Evolutionary conservation across 2,797 vertebrate genomes (phyloP).

Genomic region (Menidia menidia): DNA sequence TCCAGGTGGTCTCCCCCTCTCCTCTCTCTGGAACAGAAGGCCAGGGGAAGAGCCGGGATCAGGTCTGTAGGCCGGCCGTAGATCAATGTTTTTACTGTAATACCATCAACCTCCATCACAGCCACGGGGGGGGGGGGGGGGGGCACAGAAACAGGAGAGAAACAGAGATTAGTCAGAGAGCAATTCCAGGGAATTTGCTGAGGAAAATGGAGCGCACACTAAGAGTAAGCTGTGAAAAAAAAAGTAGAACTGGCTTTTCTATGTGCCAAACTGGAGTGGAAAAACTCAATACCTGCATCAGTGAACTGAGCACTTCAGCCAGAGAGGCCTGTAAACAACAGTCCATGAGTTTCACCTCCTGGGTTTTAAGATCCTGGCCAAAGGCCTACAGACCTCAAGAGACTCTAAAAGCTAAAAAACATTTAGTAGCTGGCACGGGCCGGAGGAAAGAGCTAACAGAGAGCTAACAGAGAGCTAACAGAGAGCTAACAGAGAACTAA

Average conservation of each 20-base stretch:
- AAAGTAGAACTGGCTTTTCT: constrained; percentile 13
- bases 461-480: too few species aligned
- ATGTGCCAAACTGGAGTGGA: constrained; percentile 24
- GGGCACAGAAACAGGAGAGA: constrained; percentile 10
- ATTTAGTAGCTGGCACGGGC: neutral
- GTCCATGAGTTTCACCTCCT: constrained; percentile 24
- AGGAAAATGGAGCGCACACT: constrained; percentile 8
- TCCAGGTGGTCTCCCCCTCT: constrained; percentile 24
- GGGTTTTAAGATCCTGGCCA: constrained; percentile 9
- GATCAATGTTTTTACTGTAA: constrained; percentile 72
- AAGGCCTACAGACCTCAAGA: neutral
- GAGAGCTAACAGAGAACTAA: too few species aligned
- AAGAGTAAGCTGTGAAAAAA: constrained; percentile 19
- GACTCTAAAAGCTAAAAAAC: neutral
- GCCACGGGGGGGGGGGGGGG: constrained; percentile 22
- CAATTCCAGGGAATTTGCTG: constrained; percentile 26
- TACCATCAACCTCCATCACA: constrained; percentile 53
- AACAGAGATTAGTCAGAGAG: constrained; percentile 37
- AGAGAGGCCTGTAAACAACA: constrained; percentile 29
- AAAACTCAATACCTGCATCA: constrained; percentile 7
- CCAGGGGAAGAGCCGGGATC: constrained; percentile 33
- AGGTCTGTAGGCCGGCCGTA: constrained; percentile 38
- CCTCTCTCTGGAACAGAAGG: constrained; percentile 44
- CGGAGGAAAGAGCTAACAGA: too few species aligned
- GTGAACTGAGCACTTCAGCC: constrained; percentile 28